Base-by-base conservation (phyloP, 2,113 vertebrate genomes). In the Tichodroma muraria region DNA sequence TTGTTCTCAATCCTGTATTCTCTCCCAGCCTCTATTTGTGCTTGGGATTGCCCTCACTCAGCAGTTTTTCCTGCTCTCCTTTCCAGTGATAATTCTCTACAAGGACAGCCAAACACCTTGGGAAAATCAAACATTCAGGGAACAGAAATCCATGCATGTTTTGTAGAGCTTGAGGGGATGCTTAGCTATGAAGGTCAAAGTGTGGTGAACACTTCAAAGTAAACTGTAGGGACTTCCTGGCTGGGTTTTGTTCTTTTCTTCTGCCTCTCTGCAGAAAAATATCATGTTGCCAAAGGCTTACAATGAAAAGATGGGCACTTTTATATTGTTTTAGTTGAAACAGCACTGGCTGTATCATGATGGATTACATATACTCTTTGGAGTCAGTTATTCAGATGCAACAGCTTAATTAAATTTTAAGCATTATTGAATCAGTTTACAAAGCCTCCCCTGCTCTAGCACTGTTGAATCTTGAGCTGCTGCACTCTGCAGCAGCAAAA, bases 391-490 rank as follows among this genome's bases (percentile, higher is more conserved):
- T 90, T 93, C 77, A 95, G 72, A 90, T 22, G 28, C 53, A 90
- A 86, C 49, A 53, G 61, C 77, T 93, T 95, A 96, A 96, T 96
- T 94, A 96, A 94, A 92, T 93, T 94, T 96, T 96, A 92, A 96
- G 77, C 40, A 69, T 92, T 95, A 96, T 92, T 93, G 90, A 94
- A 92, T 94, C 7, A 37, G 72, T 90, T 92, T 95, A 86, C 69
- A 80, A 49, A 92, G 83, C 65, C 27, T 93, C 69, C 24, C 24
- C 24, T 75, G 10, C 85, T 88, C 60, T 50, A 77, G 30, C 60
- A 90, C 45, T 20, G 50, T 59, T 65, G 76, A 93, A 85, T 78
- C 85, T 81, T 35, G 79, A 85, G 24, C 23, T 75, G 49, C 47
- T 69, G 37, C 9, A 73, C 28, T 70, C 12, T 85, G 49, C 25